Base-by-base conservation (phyloP, 1,140 invertebrate genomes). In the Diabrotica virgifera region DNA sequence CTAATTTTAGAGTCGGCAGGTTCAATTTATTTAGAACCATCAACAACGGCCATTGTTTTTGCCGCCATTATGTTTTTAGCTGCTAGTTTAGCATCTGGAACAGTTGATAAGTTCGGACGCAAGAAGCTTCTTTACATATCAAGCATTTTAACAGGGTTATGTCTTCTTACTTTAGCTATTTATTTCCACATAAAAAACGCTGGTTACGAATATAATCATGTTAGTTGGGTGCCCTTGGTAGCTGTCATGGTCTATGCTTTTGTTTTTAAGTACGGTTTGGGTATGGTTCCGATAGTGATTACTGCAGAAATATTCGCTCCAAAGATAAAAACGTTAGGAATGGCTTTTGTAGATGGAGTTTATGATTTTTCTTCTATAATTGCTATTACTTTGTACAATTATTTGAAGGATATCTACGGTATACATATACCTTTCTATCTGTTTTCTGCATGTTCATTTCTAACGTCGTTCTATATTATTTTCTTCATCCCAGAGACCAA, bases 271-370 rank as follows among this genome's bases (percentile, higher is more conserved):
- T 54, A 61, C n/a, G 73, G 73, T 5, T 52, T 75, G 6, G 73
- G 73, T 14, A 62, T 90, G 5, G 86, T 92, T 50, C 89, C 90
- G 0, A 90, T 89, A 82, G 82, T 91, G 6, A 80, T 91, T 68
- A 85, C 89, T 71, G 83, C 80, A 12, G 86, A 90, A 79, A 79
- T 89, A 36, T 87, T 89, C 62, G 85, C 88, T 10, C 81, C 82
- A 2, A 83, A 84, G 70, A 85, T 85, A 2, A 83, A 86, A 72
- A 85, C 76, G 4, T 68, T 74, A 24, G 76, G 74, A 0, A 76
- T 77, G 75, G 67, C 75, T 1, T 46, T 69, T 11, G 68, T 69
- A 2, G 76, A 78, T 66, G 70, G 64, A 5, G 69, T 74, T 52
- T 77, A 74, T 54, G 69, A 74, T 0, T 35, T 68, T 6, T 66